Conservation (phyloP, 2,113 vertebrate species). For the Heterochromis multidens region DNA sequence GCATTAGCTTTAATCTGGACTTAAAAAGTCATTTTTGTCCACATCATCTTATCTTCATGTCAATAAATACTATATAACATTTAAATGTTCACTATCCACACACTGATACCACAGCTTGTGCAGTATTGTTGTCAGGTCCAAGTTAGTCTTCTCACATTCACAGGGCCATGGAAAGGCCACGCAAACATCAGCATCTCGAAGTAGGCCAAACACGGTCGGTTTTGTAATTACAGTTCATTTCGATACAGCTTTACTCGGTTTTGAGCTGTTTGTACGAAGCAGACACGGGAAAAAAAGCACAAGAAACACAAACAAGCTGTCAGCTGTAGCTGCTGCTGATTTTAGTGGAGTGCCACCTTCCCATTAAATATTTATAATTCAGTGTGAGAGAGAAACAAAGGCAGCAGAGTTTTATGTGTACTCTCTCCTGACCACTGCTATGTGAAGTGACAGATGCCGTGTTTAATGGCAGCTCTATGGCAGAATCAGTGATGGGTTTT, state of each 20-base stretch:
- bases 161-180: rapidly evolving
- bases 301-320: not conserved
- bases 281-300: not conserved
- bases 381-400: not conserved
- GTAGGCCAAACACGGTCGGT: not conserved
- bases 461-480: not conserved
- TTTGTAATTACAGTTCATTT: not conserved
- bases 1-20: not conserved
- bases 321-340: not conserved
- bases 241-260: not conserved
- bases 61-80: too few species aligned
- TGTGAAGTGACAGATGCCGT: conserved; percentile 1
- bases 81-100: not conserved
- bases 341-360: not conserved
- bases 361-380: not conserved
- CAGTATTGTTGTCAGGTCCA: not conserved
- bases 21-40: not conserved
- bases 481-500: not conserved
- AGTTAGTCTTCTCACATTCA: not conserved
- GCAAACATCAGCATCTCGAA: rapidly evolving
- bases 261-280: not conserved
- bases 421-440: not conserved
- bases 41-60: too few species aligned
- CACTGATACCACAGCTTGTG: not conserved
- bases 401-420: not conserved